phyloP scores from a whole-genome alignment of 2,113 vertebrate genomes.

The Leucosticte australis region DNA sequence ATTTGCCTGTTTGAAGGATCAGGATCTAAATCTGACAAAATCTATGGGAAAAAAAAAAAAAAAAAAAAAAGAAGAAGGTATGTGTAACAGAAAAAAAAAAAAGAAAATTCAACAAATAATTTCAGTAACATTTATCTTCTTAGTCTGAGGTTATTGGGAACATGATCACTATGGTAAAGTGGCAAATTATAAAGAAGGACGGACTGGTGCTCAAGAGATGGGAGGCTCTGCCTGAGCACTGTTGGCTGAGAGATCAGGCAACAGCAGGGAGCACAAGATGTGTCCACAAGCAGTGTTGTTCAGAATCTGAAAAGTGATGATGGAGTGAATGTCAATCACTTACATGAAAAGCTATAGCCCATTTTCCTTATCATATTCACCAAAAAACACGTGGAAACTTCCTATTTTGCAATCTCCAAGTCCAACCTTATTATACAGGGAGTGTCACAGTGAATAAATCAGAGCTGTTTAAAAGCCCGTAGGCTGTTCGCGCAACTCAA shows the following conservation, averaged over 20 bases:
- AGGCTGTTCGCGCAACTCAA: slow-evolving; percentile 30
- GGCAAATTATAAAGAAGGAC: neutral
- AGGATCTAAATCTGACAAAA: neutral
- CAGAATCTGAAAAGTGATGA: neutral
- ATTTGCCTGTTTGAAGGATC: neutral
- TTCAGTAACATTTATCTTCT: neutral
- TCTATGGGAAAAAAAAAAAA: neutral
- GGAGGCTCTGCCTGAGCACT: neutral
- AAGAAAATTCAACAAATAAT: neutral
- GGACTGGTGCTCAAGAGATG: neutral
- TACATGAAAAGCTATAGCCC: neutral
- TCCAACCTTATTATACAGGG: slow-evolving; percentile 35
- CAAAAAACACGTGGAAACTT: neutral
- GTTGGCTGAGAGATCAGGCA: neutral
- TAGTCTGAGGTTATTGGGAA: neutral
- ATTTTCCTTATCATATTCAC: slow-evolving; percentile 16
- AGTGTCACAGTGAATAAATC: slow-evolving; percentile 41
- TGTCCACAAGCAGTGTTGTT: neutral
- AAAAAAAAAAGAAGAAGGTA: neutral
- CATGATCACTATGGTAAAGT: neutral
- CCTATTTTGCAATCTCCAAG: neutral
- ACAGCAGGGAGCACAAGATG: neutral
- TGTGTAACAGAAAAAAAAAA: neutral
- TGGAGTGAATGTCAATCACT: neutral
- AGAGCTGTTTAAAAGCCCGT: slow-evolving; percentile 40